Percentiles rank a stretch among this genome's conserved stretches.
phyloP scores from a whole-genome alignment of 2,888 invertebrate genomes.

The Boloria selene region DNA sequence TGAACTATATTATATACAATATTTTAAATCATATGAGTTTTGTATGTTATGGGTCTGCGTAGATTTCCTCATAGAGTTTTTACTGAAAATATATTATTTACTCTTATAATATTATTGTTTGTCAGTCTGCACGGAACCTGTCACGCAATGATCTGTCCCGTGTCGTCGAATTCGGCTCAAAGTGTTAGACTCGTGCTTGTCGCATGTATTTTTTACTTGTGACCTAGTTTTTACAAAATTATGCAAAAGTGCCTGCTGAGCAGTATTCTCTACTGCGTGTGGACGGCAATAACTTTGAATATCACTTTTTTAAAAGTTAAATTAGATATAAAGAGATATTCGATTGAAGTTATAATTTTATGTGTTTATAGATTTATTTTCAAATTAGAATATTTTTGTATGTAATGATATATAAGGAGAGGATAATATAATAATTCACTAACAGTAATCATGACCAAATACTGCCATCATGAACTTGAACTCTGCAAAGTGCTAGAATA shows the following conservation, averaged over 20 bases:
- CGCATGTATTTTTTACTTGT: constrained; percentile 35
- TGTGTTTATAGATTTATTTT: constrained; percentile 45
- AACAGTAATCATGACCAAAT: constrained; percentile 41
- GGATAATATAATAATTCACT: constrained; percentile 40
- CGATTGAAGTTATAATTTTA: constrained; percentile 42
- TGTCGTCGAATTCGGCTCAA: constrained; percentile 5
- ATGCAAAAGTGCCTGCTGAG: constrained; percentile 61
- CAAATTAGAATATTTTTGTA: constrained; percentile 45
- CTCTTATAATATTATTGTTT: constrained; percentile 59
- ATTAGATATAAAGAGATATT: constrained; percentile 42
- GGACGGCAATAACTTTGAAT: constrained; percentile 35
- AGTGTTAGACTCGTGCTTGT: constrained; percentile 29
- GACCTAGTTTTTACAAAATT: constrained; percentile 48
- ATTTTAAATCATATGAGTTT: constrained; percentile 71
- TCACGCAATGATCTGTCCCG: constrained; percentile 52
- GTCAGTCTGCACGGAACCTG: constrained; percentile 48
- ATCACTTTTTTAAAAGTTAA: constrained; percentile 37
- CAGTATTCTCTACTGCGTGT: constrained; percentile 34
- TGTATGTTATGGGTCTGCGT: constrained; percentile 75
- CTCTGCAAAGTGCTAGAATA: constrained; percentile 24
- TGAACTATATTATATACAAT: constrained; percentile 56
- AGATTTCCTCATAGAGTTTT: constrained; percentile 74
- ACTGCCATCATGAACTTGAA: constrained; percentile 36
- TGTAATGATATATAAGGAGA: constrained; percentile 38
- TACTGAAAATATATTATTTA: constrained; percentile 76